phyloP scores from a whole-genome alignment of 2,797 vertebrate species.

The Mormyrops boulengeri region DNA sequence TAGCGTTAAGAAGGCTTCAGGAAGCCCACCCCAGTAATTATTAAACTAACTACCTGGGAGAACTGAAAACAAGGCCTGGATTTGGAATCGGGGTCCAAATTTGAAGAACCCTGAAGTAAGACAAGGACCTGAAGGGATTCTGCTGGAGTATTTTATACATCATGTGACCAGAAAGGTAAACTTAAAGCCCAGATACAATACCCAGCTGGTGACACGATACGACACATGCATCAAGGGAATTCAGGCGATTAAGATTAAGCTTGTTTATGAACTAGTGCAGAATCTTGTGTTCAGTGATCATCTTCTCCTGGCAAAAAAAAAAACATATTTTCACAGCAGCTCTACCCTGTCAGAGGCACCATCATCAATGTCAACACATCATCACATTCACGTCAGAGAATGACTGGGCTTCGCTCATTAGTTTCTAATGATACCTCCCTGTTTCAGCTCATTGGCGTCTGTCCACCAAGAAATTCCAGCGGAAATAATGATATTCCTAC shows the following conservation, averaged over 20 bases:
- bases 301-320: background rate
- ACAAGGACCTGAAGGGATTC: background rate
- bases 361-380: background rate
- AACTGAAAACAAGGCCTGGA: background rate
- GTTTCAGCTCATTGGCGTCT: background rate
- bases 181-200: background rate
- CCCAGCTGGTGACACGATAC: background rate
- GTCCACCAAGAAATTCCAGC: background rate
- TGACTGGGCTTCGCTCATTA: conserved; percentile 15
- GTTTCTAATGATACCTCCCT: background rate
- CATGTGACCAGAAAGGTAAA: background rate
- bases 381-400: background rate
- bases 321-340: background rate
- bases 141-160: background rate
- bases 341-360: background rate
- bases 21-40: background rate
- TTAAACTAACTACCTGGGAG: background rate
- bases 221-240: background rate
- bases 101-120: background rate
- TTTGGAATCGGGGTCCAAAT: background rate
- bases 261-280: background rate
- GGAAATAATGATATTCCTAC: background rate
- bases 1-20: background rate
- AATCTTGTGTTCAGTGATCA: background rate
- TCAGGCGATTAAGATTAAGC: background rate